These are phyloP conservation scores for Argyresthia albistria DNA, from an alignment of 2,888 invertebrate species.

Conservation along the genomic window DNA sequence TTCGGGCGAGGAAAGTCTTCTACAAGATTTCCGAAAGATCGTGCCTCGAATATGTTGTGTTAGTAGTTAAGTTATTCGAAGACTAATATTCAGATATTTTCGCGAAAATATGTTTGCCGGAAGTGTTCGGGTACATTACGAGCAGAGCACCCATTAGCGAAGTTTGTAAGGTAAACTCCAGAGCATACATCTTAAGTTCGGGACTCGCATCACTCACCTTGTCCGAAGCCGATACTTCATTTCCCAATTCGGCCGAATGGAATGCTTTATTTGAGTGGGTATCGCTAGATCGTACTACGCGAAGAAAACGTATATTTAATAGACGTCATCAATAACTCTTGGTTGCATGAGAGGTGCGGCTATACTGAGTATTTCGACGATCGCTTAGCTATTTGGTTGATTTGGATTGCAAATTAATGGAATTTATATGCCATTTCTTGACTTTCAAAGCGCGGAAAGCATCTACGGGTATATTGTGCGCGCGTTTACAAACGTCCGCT, in stretches of 20 bases:
- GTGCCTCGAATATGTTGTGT: no score
- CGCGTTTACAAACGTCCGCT: constrained; percentile 19
- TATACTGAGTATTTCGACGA: constrained; percentile 24
- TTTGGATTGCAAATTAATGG: constrained; percentile 69
- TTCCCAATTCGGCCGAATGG: constrained; percentile 56
- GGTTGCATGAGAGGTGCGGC: constrained; percentile 16
- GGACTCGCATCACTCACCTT: constrained; percentile 32
- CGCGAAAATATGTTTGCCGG: constrained; percentile 1
- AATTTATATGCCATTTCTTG: constrained; percentile 47
- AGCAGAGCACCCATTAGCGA: constrained; percentile 17
- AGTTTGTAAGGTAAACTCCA: constrained; percentile 25
- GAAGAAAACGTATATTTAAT: constrained; percentile 66
- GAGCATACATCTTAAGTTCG: constrained; percentile 23
- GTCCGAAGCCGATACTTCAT: constrained; percentile 49
- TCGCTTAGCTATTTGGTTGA: constrained; percentile 44
- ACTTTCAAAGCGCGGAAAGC: constrained; percentile 22
- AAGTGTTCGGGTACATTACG: constrained; percentile 4
- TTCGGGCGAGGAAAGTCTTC: no score
- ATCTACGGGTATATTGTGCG: constrained; percentile 2
- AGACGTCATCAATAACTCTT: constrained; percentile 65
- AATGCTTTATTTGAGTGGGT: constrained; percentile 60
- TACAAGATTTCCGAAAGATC: no score
- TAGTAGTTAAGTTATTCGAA: not conserved
- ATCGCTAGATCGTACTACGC: constrained; percentile 37
- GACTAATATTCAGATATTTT: not conserved